These are phyloP conservation scores for Xiphophorus birchmanni DNA, from an alignment of 2,797 vertebrate species.

Conservation along the genomic window DNA sequence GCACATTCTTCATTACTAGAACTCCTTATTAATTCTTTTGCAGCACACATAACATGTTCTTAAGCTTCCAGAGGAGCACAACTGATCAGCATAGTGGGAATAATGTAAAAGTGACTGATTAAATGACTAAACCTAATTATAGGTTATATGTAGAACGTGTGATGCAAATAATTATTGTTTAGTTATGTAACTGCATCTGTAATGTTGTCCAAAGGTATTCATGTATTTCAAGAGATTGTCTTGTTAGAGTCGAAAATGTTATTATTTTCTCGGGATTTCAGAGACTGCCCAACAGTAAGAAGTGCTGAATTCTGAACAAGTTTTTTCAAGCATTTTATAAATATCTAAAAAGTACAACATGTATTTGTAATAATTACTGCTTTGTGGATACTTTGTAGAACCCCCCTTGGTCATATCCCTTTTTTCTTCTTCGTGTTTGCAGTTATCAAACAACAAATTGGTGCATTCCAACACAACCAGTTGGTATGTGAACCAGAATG, in stretches of 20 bases:
- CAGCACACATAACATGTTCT: conserved; percentile 24
- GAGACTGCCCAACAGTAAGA: not conserved
- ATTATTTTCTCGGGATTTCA: not conserved
- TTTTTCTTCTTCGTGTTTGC: too few species aligned
- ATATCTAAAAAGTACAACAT: not conserved
- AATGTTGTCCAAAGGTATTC: not conserved
- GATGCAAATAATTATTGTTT: not conserved
- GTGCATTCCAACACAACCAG: too few species aligned
- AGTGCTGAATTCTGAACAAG: not conserved
- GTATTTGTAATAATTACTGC: not conserved
- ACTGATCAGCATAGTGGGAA: not conserved
- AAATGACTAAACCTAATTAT: not conserved
- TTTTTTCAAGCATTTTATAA: not conserved
- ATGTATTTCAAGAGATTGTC: not conserved
- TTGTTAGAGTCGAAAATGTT: not conserved
- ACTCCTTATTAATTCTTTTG: conserved; percentile 57
- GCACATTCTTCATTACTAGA: conserved; percentile 61
- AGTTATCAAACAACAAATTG: too few species aligned
- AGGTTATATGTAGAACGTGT: not conserved
- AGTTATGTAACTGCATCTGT: not conserved
- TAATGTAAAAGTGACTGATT: not conserved
- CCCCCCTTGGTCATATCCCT: not conserved
- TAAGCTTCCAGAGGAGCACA: conserved; percentile 14
- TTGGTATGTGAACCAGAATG: too few species aligned
- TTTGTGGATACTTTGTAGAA: not conserved